Base-by-base conservation (phyloP, 2,113 vertebrate species). In the Oriolus oriolus region DNA sequence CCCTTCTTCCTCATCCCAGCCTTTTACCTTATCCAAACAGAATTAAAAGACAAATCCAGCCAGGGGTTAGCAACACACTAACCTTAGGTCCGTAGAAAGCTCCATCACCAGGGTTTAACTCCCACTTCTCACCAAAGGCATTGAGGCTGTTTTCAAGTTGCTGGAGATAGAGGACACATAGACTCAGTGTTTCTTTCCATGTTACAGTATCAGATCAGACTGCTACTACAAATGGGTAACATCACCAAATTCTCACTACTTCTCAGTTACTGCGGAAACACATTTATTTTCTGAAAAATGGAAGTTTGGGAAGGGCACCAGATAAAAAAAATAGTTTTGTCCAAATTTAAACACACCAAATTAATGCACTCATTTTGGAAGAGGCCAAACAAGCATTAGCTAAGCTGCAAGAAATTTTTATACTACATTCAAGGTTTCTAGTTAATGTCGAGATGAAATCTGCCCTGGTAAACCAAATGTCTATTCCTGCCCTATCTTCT, bases 21-120 rank as follows among this genome's bases (percentile, higher is more conserved):
- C n/a, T 15, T 78, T 47, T 80, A 41, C 18, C 12, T 77, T 33
- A 49, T 12, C 27, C 44, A 78, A 93, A 71, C 6, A 85, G 30
- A 90, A 70, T 11, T 47, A 86, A 86, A 92, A 66, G 11, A 20
- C 11, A 33, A 82, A 56, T 10, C 6, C 30, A 63, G 18, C 3
- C 9, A 57, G 8, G 5, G 9, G 6, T 37, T 28, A 61, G 26
- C 41, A 93, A 49, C 23, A 45, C 50, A 97, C 98, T 98, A 90
- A 99, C 99, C 99, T 99, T 99, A 65, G 99, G 99, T 86, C 99
- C 99, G 71, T 99, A 99, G 96, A 99, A 99, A 60, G 99, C 99
- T 75, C 99, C 99, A 88, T 99, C 99, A 1, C 99, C 99, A 11
- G 99, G 99, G 94, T 99, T 99, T 85, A 99, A 97, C 74, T 99